Evolutionary conservation across 1,140 invertebrate genomes (phyloP).

Genomic region (Tetranychus cinnabarinus): DNA sequence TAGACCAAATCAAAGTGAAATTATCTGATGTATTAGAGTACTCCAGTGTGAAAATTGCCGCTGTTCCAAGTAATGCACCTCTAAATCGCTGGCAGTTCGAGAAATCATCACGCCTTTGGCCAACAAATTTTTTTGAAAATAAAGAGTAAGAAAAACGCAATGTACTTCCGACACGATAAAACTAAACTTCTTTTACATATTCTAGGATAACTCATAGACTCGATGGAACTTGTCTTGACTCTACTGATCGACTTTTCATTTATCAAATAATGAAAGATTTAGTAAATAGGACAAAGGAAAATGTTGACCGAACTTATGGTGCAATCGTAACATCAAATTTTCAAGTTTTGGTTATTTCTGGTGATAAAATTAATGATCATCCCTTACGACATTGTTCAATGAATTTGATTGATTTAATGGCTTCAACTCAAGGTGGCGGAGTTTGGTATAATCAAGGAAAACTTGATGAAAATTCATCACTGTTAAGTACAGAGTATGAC

Average conservation of each 20-base stretch:
- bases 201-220: neutral
- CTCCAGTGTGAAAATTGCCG: neutral
- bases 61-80: conserved; percentile 33
- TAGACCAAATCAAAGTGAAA: neutral
- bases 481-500: neutral
- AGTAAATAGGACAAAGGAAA: neutral
- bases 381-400: conserved; percentile 62
- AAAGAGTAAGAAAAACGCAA: conserved; percentile 22
- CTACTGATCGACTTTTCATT: neutral
- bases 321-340: conserved; percentile 17
- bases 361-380: conserved; percentile 32
- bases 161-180: neutral
- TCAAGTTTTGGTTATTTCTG: conserved; percentile 30
- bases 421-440: conserved; percentile 54
- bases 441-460: conserved; percentile 16
- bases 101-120: conserved; percentile 39
- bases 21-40: neutral
- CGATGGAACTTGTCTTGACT: neutral
- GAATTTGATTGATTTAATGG: conserved; percentile 59
- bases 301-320: conserved; percentile 6
- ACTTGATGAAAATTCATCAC: no score
- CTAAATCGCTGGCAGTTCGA: conserved; percentile 40
- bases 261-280: neutral
- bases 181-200: neutral
- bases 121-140: conserved; percentile 46